phyloP scores from a whole-genome alignment of 2,888 invertebrate species.

The Junonia oenone region DNA sequence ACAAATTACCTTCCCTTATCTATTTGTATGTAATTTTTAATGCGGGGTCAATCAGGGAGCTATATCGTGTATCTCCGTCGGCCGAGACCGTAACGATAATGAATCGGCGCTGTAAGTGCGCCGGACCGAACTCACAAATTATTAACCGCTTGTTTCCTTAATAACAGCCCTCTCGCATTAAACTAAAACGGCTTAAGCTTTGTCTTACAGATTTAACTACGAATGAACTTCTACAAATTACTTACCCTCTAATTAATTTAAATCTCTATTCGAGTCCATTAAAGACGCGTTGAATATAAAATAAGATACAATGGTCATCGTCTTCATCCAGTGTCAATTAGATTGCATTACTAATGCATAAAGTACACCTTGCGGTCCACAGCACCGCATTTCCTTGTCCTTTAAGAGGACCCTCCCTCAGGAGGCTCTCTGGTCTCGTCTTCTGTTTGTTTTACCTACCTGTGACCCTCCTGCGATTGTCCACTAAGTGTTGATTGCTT shows the following conservation, averaged over 20 bases:
- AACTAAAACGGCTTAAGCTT: constrained; percentile 11
- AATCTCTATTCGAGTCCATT: constrained; percentile 15
- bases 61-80: constrained; percentile 75
- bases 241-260: constrained; percentile 15
- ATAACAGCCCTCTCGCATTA: constrained; percentile 29
- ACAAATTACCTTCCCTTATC: constrained; percentile 59
- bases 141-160: constrained; percentile 66
- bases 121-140: constrained; percentile 79
- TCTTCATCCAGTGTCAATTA: constrained; percentile 71
- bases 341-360: constrained; percentile 70
- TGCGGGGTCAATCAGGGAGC: constrained; percentile 78
- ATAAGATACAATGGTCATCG: constrained; percentile 51
- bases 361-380: constrained; percentile 62
- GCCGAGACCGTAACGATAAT: constrained; percentile 73
- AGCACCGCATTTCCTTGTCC: constrained; percentile 63
- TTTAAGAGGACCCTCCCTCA: constrained; percentile 66
- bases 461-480: constrained; percentile 68
- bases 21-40: constrained; percentile 78
- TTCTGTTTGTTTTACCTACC: constrained; percentile 73
- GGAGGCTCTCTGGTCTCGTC: constrained; percentile 56
- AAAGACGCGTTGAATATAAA: constrained; percentile 43
- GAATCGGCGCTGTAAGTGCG: constrained; percentile 70
- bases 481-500: constrained; percentile 76
- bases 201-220: constrained; percentile 3
- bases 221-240: constrained; percentile 10